Conservation (phyloP, 2,888 invertebrate genomes). For the Rhagonycha lutea region DNA sequence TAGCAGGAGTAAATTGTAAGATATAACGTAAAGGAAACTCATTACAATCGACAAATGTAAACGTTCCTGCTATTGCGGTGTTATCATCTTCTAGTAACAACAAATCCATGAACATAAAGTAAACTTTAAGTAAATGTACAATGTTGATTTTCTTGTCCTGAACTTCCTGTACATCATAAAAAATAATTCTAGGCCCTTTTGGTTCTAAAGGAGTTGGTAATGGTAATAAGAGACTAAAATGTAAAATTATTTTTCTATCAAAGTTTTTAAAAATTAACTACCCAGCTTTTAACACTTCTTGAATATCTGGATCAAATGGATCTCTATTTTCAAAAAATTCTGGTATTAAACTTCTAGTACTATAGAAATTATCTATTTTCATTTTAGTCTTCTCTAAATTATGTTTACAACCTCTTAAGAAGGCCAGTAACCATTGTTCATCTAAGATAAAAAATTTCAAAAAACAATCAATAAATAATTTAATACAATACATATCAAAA, state of each 20-base stretch:
- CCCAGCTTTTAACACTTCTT: slow-evolving; percentile 9
- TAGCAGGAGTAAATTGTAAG: neutral
- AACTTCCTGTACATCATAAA: neutral
- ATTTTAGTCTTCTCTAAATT: slow-evolving; percentile 60
- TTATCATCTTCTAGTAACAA: neutral
- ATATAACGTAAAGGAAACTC: neutral
- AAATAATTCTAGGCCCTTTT: neutral
- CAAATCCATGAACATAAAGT: neutral
- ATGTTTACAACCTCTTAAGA: slow-evolving; percentile 61
- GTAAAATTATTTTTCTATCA: too few relatives aligned
- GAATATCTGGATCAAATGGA: slow-evolving; percentile 46
- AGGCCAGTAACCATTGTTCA: slow-evolving; percentile 59
- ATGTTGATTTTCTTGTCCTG: neutral
- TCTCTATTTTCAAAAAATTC: slow-evolving; percentile 62
- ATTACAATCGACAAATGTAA: neutral
- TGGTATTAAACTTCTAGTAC: slow-evolving; percentile 60
- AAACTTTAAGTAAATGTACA: neutral
- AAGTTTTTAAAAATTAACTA: neutral
- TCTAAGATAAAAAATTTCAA: slow-evolving; percentile 42
- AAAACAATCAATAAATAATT: too few relatives aligned
- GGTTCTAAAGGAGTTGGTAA: neutral
- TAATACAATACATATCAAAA: too few relatives aligned
- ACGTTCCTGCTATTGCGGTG: neutral
- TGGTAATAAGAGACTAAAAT: neutral
- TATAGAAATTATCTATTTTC: slow-evolving; percentile 64